These are phyloP conservation scores for Nylanderia fulva DNA, from an alignment of 1,140 invertebrate species.

Conservation along the genomic window DNA sequence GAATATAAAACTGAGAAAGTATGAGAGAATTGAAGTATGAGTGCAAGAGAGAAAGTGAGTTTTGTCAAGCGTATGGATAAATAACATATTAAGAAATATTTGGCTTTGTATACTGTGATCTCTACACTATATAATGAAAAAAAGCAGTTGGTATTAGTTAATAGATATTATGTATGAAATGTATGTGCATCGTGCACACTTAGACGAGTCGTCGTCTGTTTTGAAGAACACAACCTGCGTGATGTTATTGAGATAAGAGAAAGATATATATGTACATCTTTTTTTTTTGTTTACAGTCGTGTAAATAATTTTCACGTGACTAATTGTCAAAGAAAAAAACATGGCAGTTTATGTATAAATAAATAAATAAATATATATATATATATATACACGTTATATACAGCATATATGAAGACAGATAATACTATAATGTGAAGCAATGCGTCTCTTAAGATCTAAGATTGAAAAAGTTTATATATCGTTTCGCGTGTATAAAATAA, in stretches of 20 bases:
- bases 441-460: slow-evolving; percentile 29
- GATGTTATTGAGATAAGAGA: slow-evolving; percentile 49
- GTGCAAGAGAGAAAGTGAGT: background rate
- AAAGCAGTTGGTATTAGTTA: slow-evolving; percentile 54
- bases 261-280: slow-evolving; percentile 55
- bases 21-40: slow-evolving; percentile 36
- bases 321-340: slow-evolving; percentile 62
- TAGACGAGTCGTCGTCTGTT: slow-evolving; percentile 38
- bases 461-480: slow-evolving; percentile 62
- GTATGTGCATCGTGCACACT: slow-evolving; percentile 13
- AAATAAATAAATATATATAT: slow-evolving; percentile 69
- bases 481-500: slow-evolving; percentile 81
- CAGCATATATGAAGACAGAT: slow-evolving; percentile 32
- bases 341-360: slow-evolving; percentile 66
- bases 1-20: slow-evolving; percentile 49
- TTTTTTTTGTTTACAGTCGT: slow-evolving; percentile 61
- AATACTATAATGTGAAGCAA: background rate
- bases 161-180: slow-evolving; percentile 46
- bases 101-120: slow-evolving; percentile 86
- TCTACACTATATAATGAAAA: slow-evolving; percentile 69
- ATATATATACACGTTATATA: slow-evolving; percentile 78
- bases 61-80: slow-evolving; percentile 21
- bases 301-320: slow-evolving; percentile 68
- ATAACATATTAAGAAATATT: slow-evolving; percentile 79
- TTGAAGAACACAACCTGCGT: slow-evolving; percentile 39